Base-by-base conservation (phyloP, 2,113 vertebrate genomes). In the Phyllostomus hastatus region DNA sequence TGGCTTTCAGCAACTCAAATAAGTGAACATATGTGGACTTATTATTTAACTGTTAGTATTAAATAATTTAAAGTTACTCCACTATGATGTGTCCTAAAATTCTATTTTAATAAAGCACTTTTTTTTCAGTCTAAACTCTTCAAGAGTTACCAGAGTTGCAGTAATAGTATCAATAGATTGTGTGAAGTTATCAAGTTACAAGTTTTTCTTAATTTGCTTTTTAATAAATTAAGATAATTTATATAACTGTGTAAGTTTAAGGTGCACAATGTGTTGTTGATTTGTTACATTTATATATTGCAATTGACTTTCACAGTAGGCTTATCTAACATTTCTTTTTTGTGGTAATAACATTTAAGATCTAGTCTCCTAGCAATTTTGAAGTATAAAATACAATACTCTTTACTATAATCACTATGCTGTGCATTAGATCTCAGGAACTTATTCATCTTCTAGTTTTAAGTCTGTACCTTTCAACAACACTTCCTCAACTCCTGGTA, bases 1-100 rank as follows among this genome's bases (percentile, higher is more conserved):
- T 67, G 73, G 83, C 57, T 95, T 92, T 90, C 33, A 88, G 84
- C 41, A 92, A 90, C 26, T 90, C 48, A 88, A 86, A 10, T 66
- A 95, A 91, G 20, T 38, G 41, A 67, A 54, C 76, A 43, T 43
- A 93, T 72, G 8, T 92, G 48, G 28, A 92, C 50, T 22, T 83
- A 76, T 66, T 87, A 84, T n/a, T 75, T 78, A 90, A 70, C 33
- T 76, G 19, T 64, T 79, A 41, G 31, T 70, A 92, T 67, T 93
- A 89, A 94, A 91, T 12, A 76, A 28, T 19, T 83, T 80, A 66
- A 67, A 82, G 17, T 17, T 19, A 86, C 5, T 91, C 19, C 92
- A 79, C 8, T 26, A 70, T 19, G 15, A 80, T 43, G 50, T 92
- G 12, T 46, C 43, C 38, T 72, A 80, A 91, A 78, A 91, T 83